Base-by-base conservation (phyloP, 2,888 invertebrate species). In the Mycogona germanica region DNA sequence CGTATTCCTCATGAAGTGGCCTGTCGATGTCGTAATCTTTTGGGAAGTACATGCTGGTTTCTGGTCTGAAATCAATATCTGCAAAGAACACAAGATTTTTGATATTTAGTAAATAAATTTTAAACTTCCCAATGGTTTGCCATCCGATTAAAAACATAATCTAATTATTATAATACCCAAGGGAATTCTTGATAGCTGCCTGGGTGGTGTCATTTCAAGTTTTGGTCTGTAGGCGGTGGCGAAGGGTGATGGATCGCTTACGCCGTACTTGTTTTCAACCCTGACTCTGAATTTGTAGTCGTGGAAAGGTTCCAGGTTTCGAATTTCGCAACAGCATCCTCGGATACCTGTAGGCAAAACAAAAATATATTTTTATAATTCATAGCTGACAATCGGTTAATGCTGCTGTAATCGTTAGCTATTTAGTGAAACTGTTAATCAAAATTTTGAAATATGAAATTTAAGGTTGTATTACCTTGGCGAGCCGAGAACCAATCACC, bases 231-330 rank as follows among this genome's bases (percentile, higher is more conserved):
- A 82, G 0, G 91, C 89, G 63, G 82, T 76, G 2, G 87, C 87
- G 66, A 82, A 85, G 1, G 95, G 93, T 54, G 93, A 93, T 0
- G 97, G 96, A 67, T 97, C 96, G 70, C 92, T 92, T 60, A 93
- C 81, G 41, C 97, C 97, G 68, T 86, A 91, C 68, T 89, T 87
- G 73, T 97, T 98, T 69, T 96, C 95, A 2, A 97, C 97, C 35
- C 95, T 78, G 37, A 97, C 81, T 57, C 98, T 78, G 76, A 96
- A 93, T 69, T 86, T 84, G 73, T 98, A 98, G 72, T 96, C 95
- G 59, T 86, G 78, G 74, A 88, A 87, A 1, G 96, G 92, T 65
- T 88, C 84, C 59, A 97, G 73, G 69, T 89, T 87, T 59, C 84
- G 77, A 56, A 95, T 83, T 66, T 92, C 91, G 70, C 88, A 91